Percentiles rank a stretch among this genome's conserved stretches.
These are phyloP conservation scores for Tetragnatha montana DNA, from an alignment of 2,888 invertebrate species.

Conservation along the genomic window DNA sequence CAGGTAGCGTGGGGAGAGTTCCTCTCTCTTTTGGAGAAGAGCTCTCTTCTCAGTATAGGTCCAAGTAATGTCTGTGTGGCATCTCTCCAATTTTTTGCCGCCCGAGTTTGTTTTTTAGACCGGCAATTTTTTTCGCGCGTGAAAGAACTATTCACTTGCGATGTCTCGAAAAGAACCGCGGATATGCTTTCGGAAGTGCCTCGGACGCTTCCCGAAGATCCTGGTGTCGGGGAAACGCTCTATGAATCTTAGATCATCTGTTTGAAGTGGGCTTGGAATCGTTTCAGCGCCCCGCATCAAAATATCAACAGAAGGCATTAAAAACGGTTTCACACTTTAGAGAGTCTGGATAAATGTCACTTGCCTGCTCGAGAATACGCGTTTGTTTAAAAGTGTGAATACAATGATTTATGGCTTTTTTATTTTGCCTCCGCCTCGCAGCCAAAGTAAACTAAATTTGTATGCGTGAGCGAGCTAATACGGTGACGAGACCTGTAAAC, in stretches of 20 bases:
- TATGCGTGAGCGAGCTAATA: not conserved
- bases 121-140: slow-evolving; percentile 20
- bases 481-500: too few relatives aligned
- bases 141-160: slow-evolving; percentile 13
- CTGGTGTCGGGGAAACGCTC: not conserved
- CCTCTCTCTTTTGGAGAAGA: not conserved
- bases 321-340: slow-evolving; percentile 18
- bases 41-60: slow-evolving; percentile 21
- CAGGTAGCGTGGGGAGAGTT: not conserved
- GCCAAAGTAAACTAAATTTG: not conserved
- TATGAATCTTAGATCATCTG: not conserved
- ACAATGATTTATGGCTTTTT: not conserved
- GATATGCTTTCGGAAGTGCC: too few relatives aligned
- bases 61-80: slow-evolving; percentile 31
- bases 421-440: not conserved
- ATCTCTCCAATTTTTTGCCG: slow-evolving; percentile 31
- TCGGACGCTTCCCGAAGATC: not conserved
- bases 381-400: not conserved
- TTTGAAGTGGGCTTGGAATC: slow-evolving; percentile 17
- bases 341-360: not conserved
- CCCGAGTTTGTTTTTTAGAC: slow-evolving; percentile 33
- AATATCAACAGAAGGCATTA: slow-evolving; percentile 13
- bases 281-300: slow-evolving; percentile 16
- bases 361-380: slow-evolving; percentile 17
- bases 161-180: not conserved